These are phyloP conservation scores for Austrolebias charrua DNA, from an alignment of 2,797 vertebrate species.

Conservation along the genomic window DNA sequence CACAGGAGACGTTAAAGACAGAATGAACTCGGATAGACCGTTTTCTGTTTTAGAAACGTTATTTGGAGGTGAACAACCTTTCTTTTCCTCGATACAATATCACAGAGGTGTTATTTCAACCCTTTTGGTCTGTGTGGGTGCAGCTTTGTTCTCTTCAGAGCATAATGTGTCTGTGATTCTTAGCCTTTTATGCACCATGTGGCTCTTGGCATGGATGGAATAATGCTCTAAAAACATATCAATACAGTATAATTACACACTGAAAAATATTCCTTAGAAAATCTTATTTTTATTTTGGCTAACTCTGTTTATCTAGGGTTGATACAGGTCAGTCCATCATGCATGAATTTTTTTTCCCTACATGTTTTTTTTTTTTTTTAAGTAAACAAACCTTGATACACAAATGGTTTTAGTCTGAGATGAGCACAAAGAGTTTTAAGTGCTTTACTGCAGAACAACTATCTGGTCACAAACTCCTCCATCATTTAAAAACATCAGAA, in stretches of 20 bases:
- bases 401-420: constrained; percentile 10
- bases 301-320: neutral
- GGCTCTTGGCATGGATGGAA: constrained; percentile 15
- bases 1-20: neutral
- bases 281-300: neutral
- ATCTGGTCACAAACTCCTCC: constrained; percentile 41
- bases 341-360: neutral
- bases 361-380: neutral
- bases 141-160: constrained; percentile 1
- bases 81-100: neutral
- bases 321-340: constrained; percentile 8
- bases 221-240: constrained; percentile 8
- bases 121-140: neutral
- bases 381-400: neutral
- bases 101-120: constrained; percentile 3
- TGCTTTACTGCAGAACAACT: constrained; percentile 34
- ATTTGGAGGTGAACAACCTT: neutral
- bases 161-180: neutral
- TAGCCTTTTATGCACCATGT: neutral
- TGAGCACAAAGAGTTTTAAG: constrained; percentile 43
- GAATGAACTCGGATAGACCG: neutral
- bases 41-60: neutral
- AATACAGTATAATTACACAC: neutral
- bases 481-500: constrained; percentile 39
- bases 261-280: neutral